Base-by-base conservation (phyloP, 2,113 vertebrate species). In the Phaethornis superciliosus region DNA sequence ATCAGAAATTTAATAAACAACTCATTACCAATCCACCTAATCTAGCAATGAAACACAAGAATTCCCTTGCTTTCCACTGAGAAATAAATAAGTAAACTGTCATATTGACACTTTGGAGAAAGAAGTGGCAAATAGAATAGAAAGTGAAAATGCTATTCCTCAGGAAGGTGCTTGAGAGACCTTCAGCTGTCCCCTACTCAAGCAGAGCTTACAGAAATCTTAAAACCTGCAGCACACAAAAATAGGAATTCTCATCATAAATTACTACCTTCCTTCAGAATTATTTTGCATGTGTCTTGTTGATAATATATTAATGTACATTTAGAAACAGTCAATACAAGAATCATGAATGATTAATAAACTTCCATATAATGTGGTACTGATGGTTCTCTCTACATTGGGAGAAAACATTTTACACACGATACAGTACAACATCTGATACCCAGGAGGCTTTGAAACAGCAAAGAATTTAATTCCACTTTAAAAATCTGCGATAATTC, bases 291-390 rank as follows among this genome's bases (percentile, higher is more conserved):
- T 42, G 2, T 44, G 18, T 58, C 67, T 42, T 72, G 64, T 68
- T 85, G 37, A 22, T 70, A 71, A 44, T 47, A 59, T 63, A 32
- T 35, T 18, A 75, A 77, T 42, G 52, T 70, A 62, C 28, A 26
- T 70, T 93, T 83, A 83, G 75, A 89, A 94, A 74, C 6, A 88
- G 82, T 83, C 82, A 46, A 77, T 88, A 77, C 20, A 33, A 63
- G 22, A 51, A 26, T 63, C 37, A 74, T 93, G 51, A 95, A 85
- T 95, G 4, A 83, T 95, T 83, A 77, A 93, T 55, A 59, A 79
- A 47, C 26, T 74, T 80, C 85, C 46, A 37, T 55, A 70, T 51
- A 63, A 33, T 7, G 37, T 18, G 69, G 75, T 64, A 47, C 26
- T 62, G 55, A 85, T 55, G 22, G 52, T 67, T 86, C 78, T 59